Conservation (phyloP, 1,140 invertebrate species). For the Scaptomyza pallida region DNA sequence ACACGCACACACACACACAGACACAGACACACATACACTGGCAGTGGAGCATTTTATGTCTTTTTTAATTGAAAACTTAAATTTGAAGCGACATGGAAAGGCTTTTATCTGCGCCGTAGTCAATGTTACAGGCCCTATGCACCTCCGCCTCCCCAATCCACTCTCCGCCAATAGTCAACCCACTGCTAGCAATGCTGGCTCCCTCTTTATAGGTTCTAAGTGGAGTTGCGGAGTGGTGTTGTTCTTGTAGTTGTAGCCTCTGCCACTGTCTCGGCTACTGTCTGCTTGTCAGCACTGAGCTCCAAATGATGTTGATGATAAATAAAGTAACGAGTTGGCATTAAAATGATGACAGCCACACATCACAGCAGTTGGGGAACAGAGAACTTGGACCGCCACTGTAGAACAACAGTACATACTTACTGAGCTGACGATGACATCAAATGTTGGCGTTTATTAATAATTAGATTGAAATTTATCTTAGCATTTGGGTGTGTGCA, state of each 20-base stretch:
- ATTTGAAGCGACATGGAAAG: constrained; percentile 82
- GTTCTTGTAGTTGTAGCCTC: constrained; percentile 36
- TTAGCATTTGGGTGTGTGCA: constrained; percentile 12
- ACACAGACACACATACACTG: constrained; percentile 4
- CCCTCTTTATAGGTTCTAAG: constrained; percentile 46
- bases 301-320: constrained; percentile 78
- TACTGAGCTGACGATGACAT: constrained; percentile 65
- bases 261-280: constrained; percentile 58
- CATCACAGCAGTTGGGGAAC: constrained; percentile 19
- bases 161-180: not conserved
- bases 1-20: constrained; percentile 19
- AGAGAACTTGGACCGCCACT: not conserved
- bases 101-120: constrained; percentile 78
- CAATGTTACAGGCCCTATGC: constrained; percentile 53
- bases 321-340: constrained; percentile 81
- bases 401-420: not conserved
- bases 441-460: constrained; percentile 75
- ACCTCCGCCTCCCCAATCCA: constrained; percentile 3
- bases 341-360: constrained; percentile 76
- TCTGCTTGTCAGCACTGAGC: constrained; percentile 71
- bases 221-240: no score
- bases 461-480: constrained; percentile 70
- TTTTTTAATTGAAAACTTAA: constrained; percentile 83
- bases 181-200: constrained; percentile 8
- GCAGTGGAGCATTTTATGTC: constrained; percentile 61